Evolutionary conservation across 2,888 invertebrate species (phyloP).

Genomic region (Synanthedon myopaeformis): DNA sequence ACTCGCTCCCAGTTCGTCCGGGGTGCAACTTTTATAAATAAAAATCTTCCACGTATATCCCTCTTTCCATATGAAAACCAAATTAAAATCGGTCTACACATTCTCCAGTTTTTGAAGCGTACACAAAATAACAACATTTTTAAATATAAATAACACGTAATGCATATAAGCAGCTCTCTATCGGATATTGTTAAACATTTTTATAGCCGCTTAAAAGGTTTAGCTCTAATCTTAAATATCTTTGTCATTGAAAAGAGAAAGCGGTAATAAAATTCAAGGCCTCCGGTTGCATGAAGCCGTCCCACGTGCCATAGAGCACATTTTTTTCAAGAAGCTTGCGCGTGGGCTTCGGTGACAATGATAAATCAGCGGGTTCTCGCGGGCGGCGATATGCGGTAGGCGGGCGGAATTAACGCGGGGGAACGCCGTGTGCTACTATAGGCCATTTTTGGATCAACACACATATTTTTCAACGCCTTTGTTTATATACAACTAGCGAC

Average conservation of each 20-base stretch:
- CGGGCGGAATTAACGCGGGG: slow-evolving; percentile 14
- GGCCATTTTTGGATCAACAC: neutral
- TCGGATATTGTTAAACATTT: neutral
- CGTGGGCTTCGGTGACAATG: slow-evolving; percentile 53
- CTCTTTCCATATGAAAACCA: no score
- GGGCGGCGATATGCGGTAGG: slow-evolving; percentile 16
- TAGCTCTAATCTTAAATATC: neutral
- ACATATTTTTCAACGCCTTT: neutral
- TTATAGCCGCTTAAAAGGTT: neutral
- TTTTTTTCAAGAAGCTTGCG: slow-evolving; percentile 7
- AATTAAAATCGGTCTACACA: no score
- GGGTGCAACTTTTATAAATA: no score
- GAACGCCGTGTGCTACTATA: neutral
- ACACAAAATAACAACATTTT: no score
- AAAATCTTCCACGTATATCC: no score
- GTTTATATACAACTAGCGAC: neutral
- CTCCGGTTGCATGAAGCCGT: slow-evolving; percentile 6
- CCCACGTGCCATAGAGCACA: slow-evolving; percentile 1
- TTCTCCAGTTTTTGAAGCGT: no score
- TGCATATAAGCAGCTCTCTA: no score
- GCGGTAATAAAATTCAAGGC: slow-evolving; percentile 3
- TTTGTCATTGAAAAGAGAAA: neutral
- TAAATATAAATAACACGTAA: no score
- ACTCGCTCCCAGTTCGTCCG: no score
- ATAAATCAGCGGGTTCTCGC: slow-evolving; percentile 45